Base-by-base conservation (phyloP, 2,113 vertebrate species). In the Oenanthe oenanthe region DNA sequence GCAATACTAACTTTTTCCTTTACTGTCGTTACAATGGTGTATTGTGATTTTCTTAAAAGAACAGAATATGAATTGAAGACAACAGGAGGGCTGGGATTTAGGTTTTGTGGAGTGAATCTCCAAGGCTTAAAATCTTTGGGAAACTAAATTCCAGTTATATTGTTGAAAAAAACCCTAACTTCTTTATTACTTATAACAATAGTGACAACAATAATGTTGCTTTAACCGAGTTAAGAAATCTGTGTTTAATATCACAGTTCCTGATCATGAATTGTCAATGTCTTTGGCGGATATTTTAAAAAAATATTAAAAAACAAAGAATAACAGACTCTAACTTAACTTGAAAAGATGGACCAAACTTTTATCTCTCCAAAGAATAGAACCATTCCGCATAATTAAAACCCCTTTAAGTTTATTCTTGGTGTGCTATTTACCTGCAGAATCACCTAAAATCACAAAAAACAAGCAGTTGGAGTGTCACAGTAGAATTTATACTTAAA, bases 101-200 rank as follows among this genome's bases (percentile, higher is more conserved):
- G 9, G 8, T 24, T 87, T 72, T 60, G 9, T 20, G 24, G 2
- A 58, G 6, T 20, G 73, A 12, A 26, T 68, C 7, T 54, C 8
- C 18, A 28, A 25, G 25, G 7, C 36, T 72, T 56, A 72, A 76
- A 29, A 56, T 34, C 10, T 42, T 56, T 56, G 16, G 25, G 38
- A n/a, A 62, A 43, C 9, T 50, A n/a, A 80, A 54, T 60, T 36
- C 14, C 32, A 76, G 8, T 29, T 28, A 45, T 53, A 48, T 34
- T 47, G 9, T 32, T 62, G 17, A 6, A 38, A 36, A 29, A 26
- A 31, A 6, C 0, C 6, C 21, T 34, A 31, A 17, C 3, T 38
- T 61, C 38, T 31, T 32, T 45, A 26, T 53, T 57, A 40, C 47
- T 63, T 47, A 32, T 22, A 32, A 47, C 11, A 71, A 36, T 28